A percentile compares a stretch with the other conserved stretches of the same genome.
These are phyloP conservation scores for Anneissia japonica DNA, from an alignment of 35 echinoderm and acorn worm genomes.

Conservation along the genomic window DNA sequence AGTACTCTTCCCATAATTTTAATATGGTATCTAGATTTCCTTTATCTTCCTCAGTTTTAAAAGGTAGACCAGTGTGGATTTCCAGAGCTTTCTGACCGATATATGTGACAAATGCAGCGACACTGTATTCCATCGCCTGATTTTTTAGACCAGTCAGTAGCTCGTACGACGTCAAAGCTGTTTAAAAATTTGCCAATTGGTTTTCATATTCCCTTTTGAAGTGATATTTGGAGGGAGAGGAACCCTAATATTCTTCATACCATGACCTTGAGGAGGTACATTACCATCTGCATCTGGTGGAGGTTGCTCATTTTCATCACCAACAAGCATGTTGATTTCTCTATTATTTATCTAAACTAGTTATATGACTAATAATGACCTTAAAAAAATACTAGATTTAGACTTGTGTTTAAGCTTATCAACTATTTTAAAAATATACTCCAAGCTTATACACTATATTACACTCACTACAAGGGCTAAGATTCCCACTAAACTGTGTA, in stretches of 20 bases:
- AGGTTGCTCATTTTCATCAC: not conserved
- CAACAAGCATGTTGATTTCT: too few species aligned
- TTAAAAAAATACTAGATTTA: too few species aligned
- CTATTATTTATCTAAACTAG: too few species aligned
- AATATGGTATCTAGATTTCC: slow-evolving; percentile 17
- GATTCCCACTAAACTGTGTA: too few species aligned
- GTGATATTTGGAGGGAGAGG: not conserved
- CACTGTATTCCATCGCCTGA: not conserved
- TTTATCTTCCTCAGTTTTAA: slow-evolving; percentile 13
- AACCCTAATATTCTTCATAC: not conserved
- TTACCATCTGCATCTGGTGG: not conserved
- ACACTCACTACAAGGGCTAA: too few species aligned
- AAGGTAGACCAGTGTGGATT: slow-evolving; percentile 37
- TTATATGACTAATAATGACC: too few species aligned
- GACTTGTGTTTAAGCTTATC: too few species aligned
- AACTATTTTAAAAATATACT: too few species aligned
- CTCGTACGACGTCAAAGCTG: not conserved
- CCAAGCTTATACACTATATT: too few species aligned
- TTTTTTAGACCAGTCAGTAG: not conserved
- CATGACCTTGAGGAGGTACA: not conserved
- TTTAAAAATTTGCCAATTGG: slow-evolving; percentile 11
- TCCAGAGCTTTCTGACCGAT: slow-evolving; percentile 23
- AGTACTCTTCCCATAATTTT: slow-evolving; percentile 28
- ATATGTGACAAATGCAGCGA: slow-evolving; percentile 24
- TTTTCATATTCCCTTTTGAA: slow-evolving; percentile 10